phyloP scores from a whole-genome alignment of 2,113 vertebrate genomes.

The Rhodinocichla rosea region DNA sequence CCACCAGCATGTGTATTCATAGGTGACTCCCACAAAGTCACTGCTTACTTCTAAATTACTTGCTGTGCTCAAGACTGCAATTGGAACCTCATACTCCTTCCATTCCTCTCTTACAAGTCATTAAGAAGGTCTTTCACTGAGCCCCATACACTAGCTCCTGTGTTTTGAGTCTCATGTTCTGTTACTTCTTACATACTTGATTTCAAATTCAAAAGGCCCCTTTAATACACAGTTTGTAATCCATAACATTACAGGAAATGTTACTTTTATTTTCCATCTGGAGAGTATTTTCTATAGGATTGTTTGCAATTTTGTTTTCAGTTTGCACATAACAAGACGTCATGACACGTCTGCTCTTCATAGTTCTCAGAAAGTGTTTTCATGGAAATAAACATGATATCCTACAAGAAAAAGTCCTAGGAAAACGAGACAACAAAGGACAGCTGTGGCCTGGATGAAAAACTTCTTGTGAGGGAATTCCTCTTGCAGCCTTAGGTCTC shows the following conservation, averaged over 20 bases:
- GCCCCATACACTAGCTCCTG: background rate
- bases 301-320: background rate
- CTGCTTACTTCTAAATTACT: background rate
- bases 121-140: background rate
- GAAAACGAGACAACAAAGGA: background rate
- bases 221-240: background rate
- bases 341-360: background rate
- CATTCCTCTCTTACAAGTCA: background rate
- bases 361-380: background rate
- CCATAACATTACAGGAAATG: background rate
- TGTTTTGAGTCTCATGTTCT: background rate
- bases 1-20: background rate
- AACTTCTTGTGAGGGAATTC: background rate
- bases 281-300: background rate
- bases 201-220: background rate
- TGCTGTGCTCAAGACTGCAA: background rate
- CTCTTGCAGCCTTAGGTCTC: background rate
- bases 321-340: background rate
- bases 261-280: background rate
- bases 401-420: background rate
- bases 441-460: background rate
- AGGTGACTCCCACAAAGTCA: background rate
- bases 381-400: background rate
- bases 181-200: background rate
- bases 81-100: background rate